Conservation (phyloP, 2,797 vertebrate species). For the Danio choprae region DNA sequence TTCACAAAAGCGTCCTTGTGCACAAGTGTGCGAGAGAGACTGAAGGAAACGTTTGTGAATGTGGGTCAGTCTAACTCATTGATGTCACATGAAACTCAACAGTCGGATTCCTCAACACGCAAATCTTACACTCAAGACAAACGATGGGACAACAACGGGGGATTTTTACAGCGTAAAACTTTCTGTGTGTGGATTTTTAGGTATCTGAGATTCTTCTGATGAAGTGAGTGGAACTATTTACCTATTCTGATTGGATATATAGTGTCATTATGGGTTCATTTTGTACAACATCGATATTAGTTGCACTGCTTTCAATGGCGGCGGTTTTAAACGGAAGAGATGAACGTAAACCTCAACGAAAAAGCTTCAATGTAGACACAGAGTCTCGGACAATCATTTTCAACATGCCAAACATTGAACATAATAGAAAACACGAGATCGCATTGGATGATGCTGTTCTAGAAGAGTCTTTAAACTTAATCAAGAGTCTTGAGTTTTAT, state of each 20-base stretch:
- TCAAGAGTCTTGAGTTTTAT: not conserved
- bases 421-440: not conserved
- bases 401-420: not conserved
- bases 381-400: slow-evolving; percentile 36
- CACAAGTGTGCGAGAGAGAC: not conserved
- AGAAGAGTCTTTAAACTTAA: not conserved
- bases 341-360: slow-evolving; percentile 43
- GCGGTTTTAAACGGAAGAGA: slow-evolving; percentile 39
- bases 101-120: not conserved
- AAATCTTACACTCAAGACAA: not conserved
- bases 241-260: slow-evolving; percentile 5
- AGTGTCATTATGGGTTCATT: slow-evolving; percentile 37
- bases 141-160: not conserved
- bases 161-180: not conserved
- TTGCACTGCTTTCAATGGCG: slow-evolving; percentile 43
- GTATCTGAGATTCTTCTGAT: not conserved
- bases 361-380: slow-evolving; percentile 31
- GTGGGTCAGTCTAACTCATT: slow-evolving; percentile 34
- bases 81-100: slow-evolving; percentile 48
- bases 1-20: slow-evolving; percentile 50
- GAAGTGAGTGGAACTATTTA: slow-evolving; percentile 9
- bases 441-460: not conserved
- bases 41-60: not conserved
- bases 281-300: slow-evolving; percentile 31
- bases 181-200: not conserved